Conservation (phyloP, 2,113 vertebrate species). For the Hyperopisus bebe region DNA sequence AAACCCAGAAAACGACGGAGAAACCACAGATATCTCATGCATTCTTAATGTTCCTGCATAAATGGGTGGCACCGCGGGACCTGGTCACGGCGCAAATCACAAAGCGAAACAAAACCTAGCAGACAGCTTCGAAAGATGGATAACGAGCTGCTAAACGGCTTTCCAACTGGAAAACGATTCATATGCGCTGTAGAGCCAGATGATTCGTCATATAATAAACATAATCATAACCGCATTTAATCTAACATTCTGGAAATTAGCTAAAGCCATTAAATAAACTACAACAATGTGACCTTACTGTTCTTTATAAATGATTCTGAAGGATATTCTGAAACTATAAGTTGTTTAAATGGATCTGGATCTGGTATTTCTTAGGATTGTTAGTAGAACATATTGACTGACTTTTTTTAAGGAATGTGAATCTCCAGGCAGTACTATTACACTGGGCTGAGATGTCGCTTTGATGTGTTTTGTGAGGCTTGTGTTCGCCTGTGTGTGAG, state of each 20-base stretch:
- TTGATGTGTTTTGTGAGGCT: neutral
- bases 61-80: neutral
- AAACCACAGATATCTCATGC: neutral
- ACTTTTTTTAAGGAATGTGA: neutral
- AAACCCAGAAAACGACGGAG: neutral
- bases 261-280: neutral
- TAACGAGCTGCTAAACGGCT: neutral
- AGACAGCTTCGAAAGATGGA: neutral
- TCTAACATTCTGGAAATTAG: neutral
- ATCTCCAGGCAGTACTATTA: neutral
- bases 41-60: neutral
- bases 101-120: neutral
- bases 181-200: neutral
- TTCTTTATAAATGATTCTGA: neutral
- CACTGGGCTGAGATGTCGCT: neutral
- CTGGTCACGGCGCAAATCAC: neutral
- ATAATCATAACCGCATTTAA: neutral
- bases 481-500: slow-evolving; percentile 11
- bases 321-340: neutral
- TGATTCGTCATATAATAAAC: neutral
- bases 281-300: neutral
- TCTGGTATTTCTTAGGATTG: neutral
- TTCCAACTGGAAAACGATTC: neutral
- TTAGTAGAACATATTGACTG: neutral
- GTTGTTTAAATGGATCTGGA: neutral